Base-by-base conservation (phyloP, 1,140 invertebrate species). In the Caerostris extrusa region DNA sequence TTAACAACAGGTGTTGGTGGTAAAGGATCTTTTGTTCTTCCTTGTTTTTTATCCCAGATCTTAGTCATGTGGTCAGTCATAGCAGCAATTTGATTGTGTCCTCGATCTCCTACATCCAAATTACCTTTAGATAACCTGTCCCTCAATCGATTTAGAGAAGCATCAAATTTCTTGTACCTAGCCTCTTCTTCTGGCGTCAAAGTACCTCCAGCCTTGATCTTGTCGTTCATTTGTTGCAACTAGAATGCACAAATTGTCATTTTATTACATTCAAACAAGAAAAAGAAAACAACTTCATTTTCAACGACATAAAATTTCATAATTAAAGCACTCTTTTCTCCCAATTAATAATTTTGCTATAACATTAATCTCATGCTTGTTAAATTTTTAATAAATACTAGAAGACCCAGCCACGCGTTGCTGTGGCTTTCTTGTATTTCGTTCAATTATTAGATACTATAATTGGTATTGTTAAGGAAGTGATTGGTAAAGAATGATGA, bases 101-200 rank as follows among this genome's bases (percentile, higher is more conserved):
- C 98, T 91, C 97, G 95, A 94, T 97, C 96, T 7, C 97, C 97
- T 50, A 95, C 95, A 95, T 98, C 97, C 92, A 98, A 96, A 95
- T 97, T 97, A 93, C 98, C 98, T 96, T 98, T 98, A 96, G 97
- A 97, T 60, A 98, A 96, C 95, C 98, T 98, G 95, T 97, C 97
- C 95, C 98, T 98, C 85, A 98, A 96, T 95, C 97, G 97, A 95
- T 98, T 98, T 77, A 99, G 96, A 3, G 97, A 98, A 95, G 97
- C 97, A 96, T 99, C 98, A 95, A 98, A 98, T 94, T 98, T 97
- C 34, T 96, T 96, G 95, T 97, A 97, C 96, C 97, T 97, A 95
- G 96, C 96, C 58, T 95, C 94, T 34, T 94, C 94, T 71, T 96
- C 95, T 88, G 95, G 94, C 19, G 95, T 94, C 87, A 90, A 50